Evolutionary conservation across 2,888 invertebrate species (phyloP), one percentile per base, ranked within the genome.

Genomic region (Orchesellides sinensis): DNA sequence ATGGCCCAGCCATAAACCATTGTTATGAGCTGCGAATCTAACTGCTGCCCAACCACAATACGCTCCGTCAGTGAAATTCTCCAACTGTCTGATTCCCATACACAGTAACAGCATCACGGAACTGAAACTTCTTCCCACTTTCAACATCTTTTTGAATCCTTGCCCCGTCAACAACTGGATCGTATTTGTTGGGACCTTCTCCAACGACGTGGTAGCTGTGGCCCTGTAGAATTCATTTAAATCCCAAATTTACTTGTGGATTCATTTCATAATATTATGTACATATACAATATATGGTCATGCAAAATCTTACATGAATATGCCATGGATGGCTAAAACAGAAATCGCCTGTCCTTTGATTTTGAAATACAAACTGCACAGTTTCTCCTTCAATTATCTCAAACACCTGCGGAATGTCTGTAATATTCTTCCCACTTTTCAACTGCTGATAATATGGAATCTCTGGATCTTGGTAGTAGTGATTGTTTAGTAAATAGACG

Each of bases 311-410:
- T 52, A 82, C 84, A 59, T 83, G 83, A 25, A 83, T 17, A 65
- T 85, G 85, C 85, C 85, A 85, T 0, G 85, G 85, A 61, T 85
- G 85, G 4, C 65, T 47, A 52, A 81, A 77, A 40, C 85, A 85
- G 40, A 78, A 45, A 14, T 35, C 17, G 1, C 63, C 82, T 2
- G 27, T 49, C 27, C 70, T 66, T 17, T 63, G 63, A 40, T 85
- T 85, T 61, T 85, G 84, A 21, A 85, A 83, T 0, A 85, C 80
- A 35, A 84, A 59, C 45, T 85, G 85, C 19, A 85, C 29, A 2
- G 29, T n/a, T 45, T 85, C 54, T 12, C 85, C 85, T 52, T 80
- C 75, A 14, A 78, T 25, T 2, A 85, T 29, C 73, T 85, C 84
- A 66, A 65, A 83, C 2, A 85, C 84, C 49, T 85, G 84, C 2